Evolutionary conservation across 2,113 vertebrate genomes (phyloP).

Genomic region (Antechinus flavipes): DNA sequence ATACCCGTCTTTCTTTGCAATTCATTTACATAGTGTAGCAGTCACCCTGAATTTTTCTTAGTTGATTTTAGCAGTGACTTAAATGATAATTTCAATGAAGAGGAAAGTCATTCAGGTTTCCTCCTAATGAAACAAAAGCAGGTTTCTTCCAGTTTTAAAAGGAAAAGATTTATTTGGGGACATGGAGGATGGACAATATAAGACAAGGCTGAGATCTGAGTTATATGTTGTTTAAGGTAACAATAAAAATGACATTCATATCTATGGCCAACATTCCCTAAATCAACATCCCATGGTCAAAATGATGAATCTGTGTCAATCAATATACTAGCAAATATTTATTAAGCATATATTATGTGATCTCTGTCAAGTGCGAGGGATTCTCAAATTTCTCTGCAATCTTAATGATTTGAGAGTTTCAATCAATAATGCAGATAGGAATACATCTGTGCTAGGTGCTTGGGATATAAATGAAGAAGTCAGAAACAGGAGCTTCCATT

Average conservation of each 20-base stretch:
- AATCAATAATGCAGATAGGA: neutral
- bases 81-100: neutral
- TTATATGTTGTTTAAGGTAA: neutral
- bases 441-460: neutral
- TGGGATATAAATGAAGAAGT: neutral
- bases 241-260: neutral
- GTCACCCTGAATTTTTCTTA: neutral
- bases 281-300: neutral
- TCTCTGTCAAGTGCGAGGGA: neutral
- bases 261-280: neutral
- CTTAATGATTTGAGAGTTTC: neutral
- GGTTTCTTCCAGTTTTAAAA: neutral
- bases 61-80: neutral
- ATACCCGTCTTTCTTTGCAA: slow-evolving; percentile 5
- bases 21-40: slow-evolving; percentile 43
- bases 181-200: neutral
- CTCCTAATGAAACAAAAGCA: neutral
- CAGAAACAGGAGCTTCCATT: neutral
- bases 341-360: neutral
- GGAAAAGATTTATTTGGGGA: neutral
- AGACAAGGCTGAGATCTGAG: neutral
- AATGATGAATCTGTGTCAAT: neutral
- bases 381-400: neutral
- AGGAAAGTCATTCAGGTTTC: neutral
- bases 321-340: neutral